Conservation (phyloP, 2,113 vertebrate species). For the Phalacrocorax aristotelis region DNA sequence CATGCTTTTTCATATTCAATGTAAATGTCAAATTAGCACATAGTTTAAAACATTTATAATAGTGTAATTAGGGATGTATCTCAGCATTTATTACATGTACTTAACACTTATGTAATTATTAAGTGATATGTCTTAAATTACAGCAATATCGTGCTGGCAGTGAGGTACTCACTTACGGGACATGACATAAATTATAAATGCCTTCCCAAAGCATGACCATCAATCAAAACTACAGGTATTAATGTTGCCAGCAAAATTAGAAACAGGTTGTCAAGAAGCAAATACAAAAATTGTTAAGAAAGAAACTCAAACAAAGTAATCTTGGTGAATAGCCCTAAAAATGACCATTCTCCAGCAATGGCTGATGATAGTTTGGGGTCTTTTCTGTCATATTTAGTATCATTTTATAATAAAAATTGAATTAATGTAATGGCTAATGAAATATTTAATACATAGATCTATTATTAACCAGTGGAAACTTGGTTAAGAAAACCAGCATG, state of each 20-base stretch:
- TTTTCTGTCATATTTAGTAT: neutral
- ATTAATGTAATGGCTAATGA: neutral
- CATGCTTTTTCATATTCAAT: neutral
- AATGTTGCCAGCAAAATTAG: neutral
- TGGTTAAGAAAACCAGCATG: neutral
- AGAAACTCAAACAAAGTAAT: neutral
- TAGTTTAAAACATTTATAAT: neutral
- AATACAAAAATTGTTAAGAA: neutral
- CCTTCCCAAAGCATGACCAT: slow-evolving; percentile 1
- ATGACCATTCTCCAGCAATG: neutral
- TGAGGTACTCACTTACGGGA: neutral
- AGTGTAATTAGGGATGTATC: neutral
- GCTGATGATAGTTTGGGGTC: neutral
- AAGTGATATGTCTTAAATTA: neutral
- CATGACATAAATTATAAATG: neutral
- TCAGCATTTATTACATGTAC: neutral
- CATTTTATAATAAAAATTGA: neutral
- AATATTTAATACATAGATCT: neutral
- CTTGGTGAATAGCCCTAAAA: neutral
- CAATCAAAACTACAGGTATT: neutral
- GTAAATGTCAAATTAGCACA: neutral
- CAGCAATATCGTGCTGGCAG: neutral
- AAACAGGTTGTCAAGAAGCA: neutral
- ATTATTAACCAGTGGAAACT: neutral
- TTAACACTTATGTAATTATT: neutral